These are phyloP conservation scores for Chironomus tepperi DNA, from an alignment of 1,140 invertebrate species.

Conservation along the genomic window DNA sequence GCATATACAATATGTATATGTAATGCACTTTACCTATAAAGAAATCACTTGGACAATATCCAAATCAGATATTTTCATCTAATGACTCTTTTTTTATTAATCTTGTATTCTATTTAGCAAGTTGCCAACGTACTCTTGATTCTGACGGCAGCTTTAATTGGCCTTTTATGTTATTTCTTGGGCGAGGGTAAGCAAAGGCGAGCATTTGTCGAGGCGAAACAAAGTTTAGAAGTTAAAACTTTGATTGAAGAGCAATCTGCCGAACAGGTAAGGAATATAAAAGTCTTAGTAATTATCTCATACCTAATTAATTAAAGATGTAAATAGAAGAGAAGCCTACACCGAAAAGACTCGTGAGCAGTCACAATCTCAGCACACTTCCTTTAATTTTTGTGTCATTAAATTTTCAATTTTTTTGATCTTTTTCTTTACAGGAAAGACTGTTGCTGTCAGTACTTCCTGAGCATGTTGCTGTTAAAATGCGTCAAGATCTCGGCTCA, in stretches of 20 bases:
- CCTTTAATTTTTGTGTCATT: background rate
- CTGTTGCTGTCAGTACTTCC: slow-evolving; percentile 85
- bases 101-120: slow-evolving; percentile 46
- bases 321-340: no score
- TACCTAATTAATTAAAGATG: no score
- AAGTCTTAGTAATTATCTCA: background rate
- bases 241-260: slow-evolving; percentile 87
- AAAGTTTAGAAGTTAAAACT: slow-evolving; percentile 83
- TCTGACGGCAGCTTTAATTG: slow-evolving; percentile 60
- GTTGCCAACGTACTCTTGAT: slow-evolving; percentile 60
- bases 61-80: no score
- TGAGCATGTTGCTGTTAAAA: slow-evolving; percentile 89
- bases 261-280: slow-evolving; percentile 59
- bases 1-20: no score
- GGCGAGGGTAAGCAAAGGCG: slow-evolving; percentile 77
- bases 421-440: slow-evolving; percentile 68
- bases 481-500: slow-evolving; percentile 82
- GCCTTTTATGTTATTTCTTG: slow-evolving; percentile 68
- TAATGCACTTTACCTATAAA: no score
- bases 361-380: no score
- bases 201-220: slow-evolving; percentile 83
- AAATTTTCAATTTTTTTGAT: background rate
- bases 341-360: no score
- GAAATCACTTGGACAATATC: no score
- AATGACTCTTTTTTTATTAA: slow-evolving; percentile 22